These are phyloP conservation scores for Yponomeuta plumbellus DNA, from an alignment of 2,888 invertebrate genomes.

Conservation along the genomic window DNA sequence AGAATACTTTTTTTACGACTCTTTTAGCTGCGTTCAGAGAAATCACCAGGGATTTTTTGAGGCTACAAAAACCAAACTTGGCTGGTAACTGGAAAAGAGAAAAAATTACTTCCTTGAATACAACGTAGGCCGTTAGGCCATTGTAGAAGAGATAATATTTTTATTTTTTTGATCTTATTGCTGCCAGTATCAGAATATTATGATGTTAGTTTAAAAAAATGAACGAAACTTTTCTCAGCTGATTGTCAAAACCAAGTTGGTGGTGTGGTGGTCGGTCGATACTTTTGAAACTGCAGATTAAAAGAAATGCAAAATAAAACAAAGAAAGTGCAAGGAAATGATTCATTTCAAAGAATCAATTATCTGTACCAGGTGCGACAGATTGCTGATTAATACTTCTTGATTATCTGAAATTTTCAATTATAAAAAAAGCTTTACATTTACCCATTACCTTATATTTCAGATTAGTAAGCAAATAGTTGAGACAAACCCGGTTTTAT, in stretches of 20 bases:
- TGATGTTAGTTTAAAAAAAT: background rate
- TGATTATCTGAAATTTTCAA: too few species aligned
- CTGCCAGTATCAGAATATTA: too few species aligned
- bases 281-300: background rate
- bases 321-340: constrained; percentile 79
- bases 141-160: too few species aligned
- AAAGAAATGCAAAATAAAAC: constrained; percentile 26
- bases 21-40: too few species aligned
- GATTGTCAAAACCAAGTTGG: constrained; percentile 4
- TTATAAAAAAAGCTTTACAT: too few species aligned
- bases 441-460: background rate
- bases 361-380: constrained; percentile 79
- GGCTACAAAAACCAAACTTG: too few species aligned
- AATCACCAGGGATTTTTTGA: too few species aligned
- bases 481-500: constrained; percentile 50
- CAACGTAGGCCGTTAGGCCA: too few species aligned
- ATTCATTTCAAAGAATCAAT: constrained; percentile 82
- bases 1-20: too few species aligned
- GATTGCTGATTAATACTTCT: background rate
- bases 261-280: background rate
- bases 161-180: background rate
- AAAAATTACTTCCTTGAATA: too few species aligned
- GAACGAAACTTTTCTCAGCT: constrained; percentile 10
- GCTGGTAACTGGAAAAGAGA: too few species aligned
- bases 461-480: constrained; percentile 72